Conservation (phyloP, 92 coral and sea anemone species). For the Epizoanthus ramosus region DNA sequence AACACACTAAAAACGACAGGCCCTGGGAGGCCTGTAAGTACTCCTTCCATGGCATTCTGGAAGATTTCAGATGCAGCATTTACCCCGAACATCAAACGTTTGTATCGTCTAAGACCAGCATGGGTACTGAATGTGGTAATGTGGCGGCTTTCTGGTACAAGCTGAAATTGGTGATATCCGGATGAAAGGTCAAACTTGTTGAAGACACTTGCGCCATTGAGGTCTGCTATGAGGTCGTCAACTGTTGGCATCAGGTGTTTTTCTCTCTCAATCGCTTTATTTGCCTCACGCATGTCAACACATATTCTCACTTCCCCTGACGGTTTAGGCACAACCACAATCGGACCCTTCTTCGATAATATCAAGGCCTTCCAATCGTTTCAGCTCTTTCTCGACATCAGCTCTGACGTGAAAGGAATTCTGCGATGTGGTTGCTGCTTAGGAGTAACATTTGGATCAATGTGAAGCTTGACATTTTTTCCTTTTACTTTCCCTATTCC, state of each 20-base stretch:
- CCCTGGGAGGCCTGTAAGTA: conserved; percentile 71
- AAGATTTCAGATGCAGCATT: conserved; percentile 71
- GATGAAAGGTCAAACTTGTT: conserved; percentile 26
- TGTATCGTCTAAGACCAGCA: conserved; percentile 55
- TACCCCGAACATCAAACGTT: conserved; percentile 67
- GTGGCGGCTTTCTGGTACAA: conserved; percentile 61
- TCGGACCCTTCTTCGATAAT: conserved; percentile 48
- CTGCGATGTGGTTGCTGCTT: conserved; percentile 63
- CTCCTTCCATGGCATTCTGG: conserved; percentile 63
- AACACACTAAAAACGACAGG: no score
- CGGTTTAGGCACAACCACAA: conserved; percentile 41
- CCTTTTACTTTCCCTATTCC: no score
- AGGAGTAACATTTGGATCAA: conserved; percentile 30
- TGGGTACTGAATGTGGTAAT: conserved; percentile 73
- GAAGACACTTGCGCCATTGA: conserved; percentile 41
- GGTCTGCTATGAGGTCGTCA: not conserved
- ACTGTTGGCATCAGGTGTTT: conserved; percentile 61
- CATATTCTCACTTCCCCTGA: conserved; percentile 66
- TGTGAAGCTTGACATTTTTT: no score
- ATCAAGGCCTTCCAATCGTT: conserved; percentile 54
- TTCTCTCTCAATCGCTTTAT: conserved; percentile 52
- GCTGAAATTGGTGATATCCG: conserved; percentile 74
- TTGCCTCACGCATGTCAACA: conserved; percentile 72
- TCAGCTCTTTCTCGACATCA: conserved; percentile 56
- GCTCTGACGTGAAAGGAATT: conserved; percentile 51